phyloP scores from a whole-genome alignment of 1,140 invertebrate species.

The Drusus annulatus region DNA sequence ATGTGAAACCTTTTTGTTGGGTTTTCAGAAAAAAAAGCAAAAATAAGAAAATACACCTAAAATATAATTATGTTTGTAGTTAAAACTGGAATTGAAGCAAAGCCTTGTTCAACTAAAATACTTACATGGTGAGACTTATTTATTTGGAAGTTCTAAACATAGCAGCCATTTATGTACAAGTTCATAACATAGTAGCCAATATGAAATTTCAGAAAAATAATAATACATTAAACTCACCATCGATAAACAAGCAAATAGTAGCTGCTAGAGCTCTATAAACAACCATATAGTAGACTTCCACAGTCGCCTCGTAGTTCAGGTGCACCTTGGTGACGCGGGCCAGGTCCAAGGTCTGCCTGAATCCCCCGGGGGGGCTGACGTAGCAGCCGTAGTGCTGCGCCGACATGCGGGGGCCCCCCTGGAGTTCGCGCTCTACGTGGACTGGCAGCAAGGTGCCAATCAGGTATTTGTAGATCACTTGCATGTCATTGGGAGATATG shows the following conservation, averaged over 20 bases:
- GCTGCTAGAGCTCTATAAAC: slow-evolving; percentile 82
- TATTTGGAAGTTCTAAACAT: too few relatives aligned
- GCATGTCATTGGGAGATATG: slow-evolving; percentile 83
- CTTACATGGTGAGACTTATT: too few relatives aligned
- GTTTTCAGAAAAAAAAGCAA: too few relatives aligned
- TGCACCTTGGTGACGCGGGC: slow-evolving; percentile 81
- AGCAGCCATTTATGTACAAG: too few relatives aligned
- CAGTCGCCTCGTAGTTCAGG: slow-evolving; percentile 72
- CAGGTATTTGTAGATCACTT: slow-evolving; percentile 84
- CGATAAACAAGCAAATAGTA: slow-evolving; percentile 78
- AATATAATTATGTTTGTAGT: too few relatives aligned
- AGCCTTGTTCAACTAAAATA: too few relatives aligned
- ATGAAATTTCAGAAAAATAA: too few relatives aligned
- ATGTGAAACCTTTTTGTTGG: too few relatives aligned
- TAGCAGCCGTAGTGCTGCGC: slow-evolving; percentile 78
- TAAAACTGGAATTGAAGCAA: too few relatives aligned
- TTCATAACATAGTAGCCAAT: too few relatives aligned
- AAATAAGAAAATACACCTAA: too few relatives aligned
- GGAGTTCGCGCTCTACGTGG: slow-evolving; percentile 78
- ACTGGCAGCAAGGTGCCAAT: slow-evolving; percentile 79
- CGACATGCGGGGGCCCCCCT: slow-evolving; percentile 73
- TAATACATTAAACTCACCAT: slow-evolving; percentile 68
- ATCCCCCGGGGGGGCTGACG: slow-evolving; percentile 79
- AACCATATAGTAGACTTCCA: slow-evolving; percentile 76
- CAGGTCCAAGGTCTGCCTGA: slow-evolving; percentile 73